phyloP scores from a whole-genome alignment of 53 echinoderm and acorn worm genomes.

The Glandiceps talaboti region DNA sequence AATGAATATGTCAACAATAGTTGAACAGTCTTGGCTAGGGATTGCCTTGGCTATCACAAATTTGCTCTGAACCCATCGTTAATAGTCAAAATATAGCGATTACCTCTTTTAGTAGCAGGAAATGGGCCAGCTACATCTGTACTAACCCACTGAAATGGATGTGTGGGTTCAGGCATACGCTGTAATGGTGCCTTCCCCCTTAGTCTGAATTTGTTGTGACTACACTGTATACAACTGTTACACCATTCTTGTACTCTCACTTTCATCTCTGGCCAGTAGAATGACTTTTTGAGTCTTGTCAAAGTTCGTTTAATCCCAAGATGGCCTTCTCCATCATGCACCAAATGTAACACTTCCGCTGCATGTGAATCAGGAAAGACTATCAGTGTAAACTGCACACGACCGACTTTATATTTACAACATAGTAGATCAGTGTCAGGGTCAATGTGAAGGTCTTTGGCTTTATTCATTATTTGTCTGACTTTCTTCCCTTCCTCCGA shows the following conservation, averaged over 20 bases:
- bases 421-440: background rate
- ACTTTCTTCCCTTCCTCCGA: background rate
- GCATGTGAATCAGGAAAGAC: background rate
- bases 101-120: conserved; percentile 21
- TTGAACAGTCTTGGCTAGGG: too few relatives aligned
- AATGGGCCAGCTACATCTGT: too few relatives aligned
- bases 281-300: background rate
- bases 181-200: background rate
- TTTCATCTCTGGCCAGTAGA: background rate
- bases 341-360: background rate
- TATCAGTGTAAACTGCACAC: background rate
- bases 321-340: background rate
- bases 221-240: background rate
- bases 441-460: background rate
- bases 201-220: background rate
- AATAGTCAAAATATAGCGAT: too few relatives aligned
- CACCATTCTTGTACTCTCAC: background rate
- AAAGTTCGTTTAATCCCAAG: background rate
- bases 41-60: too few relatives aligned
- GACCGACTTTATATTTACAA: background rate
- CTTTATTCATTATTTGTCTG: background rate
- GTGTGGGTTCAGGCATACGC: too few relatives aligned
- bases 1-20: too few relatives aligned
- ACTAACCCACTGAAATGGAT: too few relatives aligned
- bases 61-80: too few relatives aligned